Evolutionary conservation across 2,113 vertebrate species (phyloP).

Genomic region (Phaetusa simplex): DNA sequence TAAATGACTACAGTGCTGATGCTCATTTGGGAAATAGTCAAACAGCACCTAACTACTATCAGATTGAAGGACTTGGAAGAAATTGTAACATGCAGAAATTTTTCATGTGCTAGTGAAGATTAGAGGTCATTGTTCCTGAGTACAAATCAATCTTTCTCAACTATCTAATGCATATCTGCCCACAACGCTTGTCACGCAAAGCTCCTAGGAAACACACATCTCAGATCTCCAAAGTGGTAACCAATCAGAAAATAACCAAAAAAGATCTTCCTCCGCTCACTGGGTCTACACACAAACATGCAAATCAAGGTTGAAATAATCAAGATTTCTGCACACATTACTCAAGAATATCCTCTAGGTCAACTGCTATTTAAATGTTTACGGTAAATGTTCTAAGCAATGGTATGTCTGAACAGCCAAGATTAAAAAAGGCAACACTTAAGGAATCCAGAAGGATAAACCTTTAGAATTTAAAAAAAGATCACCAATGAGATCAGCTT

Average conservation of each 20-base stretch:
- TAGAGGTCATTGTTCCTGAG: neutral
- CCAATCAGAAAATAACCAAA: neutral
- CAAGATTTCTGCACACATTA: neutral
- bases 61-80: neutral
- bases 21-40: neutral
- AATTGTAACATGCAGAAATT: neutral
- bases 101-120: neutral
- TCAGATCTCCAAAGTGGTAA: neutral
- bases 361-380: neutral
- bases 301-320: neutral
- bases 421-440: neutral
- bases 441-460: neutral
- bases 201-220: neutral
- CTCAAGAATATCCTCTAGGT: neutral
- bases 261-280: neutral
- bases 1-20: neutral
- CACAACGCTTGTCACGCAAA: neutral
- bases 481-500: neutral
- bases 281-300: accelerated
- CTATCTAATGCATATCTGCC: neutral
- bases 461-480: neutral
- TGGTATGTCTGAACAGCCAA: neutral
- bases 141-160: neutral
- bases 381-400: neutral
- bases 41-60: neutral